A percentile compares a stretch with the other conserved stretches of the same genome.
Conservation (phyloP, 2,113 vertebrate genomes). For the Daubentonia madagascariensis region DNA sequence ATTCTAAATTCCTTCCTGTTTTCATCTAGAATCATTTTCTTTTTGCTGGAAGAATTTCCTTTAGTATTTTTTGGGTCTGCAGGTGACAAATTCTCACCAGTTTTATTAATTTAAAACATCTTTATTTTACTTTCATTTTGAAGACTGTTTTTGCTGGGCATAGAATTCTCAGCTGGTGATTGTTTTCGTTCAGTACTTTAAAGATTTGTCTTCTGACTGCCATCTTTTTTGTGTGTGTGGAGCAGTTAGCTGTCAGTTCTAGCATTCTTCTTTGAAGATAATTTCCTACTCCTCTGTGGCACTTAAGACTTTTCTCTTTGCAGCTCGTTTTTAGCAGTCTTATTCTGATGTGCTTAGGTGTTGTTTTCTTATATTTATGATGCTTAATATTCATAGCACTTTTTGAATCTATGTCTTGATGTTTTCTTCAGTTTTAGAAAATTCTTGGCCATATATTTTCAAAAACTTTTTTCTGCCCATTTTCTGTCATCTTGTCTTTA, state of each 20-base stretch:
- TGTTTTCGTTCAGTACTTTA: background rate
- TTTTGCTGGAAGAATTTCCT: background rate
- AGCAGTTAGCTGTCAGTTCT: background rate
- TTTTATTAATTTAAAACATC: conserved; percentile 22
- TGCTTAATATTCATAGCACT: background rate
- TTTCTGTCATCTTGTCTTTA: background rate
- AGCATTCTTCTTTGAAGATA: background rate
- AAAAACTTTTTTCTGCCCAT: background rate
- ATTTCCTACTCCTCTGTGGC: background rate
- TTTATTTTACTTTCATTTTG: conserved; percentile 3
- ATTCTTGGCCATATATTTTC: background rate
- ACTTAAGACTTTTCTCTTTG: conserved; percentile 35
- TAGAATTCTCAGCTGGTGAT: background rate
- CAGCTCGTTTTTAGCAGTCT: background rate
- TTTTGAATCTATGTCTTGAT: background rate
- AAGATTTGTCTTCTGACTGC: background rate
- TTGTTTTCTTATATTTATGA: background rate
- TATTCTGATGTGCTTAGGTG: background rate
- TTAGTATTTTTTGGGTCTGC: background rate
- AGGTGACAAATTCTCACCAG: background rate
- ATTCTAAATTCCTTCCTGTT: background rate
- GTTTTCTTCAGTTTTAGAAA: background rate
- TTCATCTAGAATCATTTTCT: background rate
- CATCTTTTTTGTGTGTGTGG: background rate
- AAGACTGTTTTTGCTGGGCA: conserved; percentile 1